Evolutionary conservation across 1,140 invertebrate genomes (phyloP), one percentile per base, ranked within the genome.

Genomic region (Drosophila tropicalis): DNA sequence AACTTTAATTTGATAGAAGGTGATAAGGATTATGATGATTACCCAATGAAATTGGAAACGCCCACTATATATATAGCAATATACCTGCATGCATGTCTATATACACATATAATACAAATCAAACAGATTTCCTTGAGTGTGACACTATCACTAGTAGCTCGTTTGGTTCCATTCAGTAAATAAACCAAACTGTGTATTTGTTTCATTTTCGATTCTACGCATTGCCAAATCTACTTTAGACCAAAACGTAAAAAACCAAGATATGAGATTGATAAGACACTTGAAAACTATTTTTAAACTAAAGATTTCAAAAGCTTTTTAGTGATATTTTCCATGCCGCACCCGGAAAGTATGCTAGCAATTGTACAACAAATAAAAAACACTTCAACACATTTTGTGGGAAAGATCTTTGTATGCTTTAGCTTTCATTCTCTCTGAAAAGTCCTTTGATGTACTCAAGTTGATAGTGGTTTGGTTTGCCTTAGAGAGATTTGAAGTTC

Each of bases 1-100:
- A 70, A 69, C 13, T 70, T 62, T 57, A 76, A 32, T 60, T 29
- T 29, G 41, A 63, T 63, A 25, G 29, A 32, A 13, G 29, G 10
- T 13, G 74, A 76, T 76, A 70, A 62, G 66, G 56, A 62, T 66
- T 70, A n/a, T 47, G 41, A n/a, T 47, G 41, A 58, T 41, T 47
- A 51, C 12, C 44, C 44, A n/a, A 36, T 13, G 5, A 7, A 39
- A 36, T 5, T 51, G 44, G 44, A 51, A 51, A 51, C 22, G 56
- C 13, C 56, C 56, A 36, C n/a, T n/a, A 34, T 57, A 32, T 58
- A 19, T 39, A 36, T 29, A 29, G 29, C 29, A 29, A 2, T 36
- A 12, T 36, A 36, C 9, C 0, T 36, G 12, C 9, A 10, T 36
- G 10, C 17, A 10, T 5, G n/a, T 17, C 2, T n/a, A 17, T 57